Evolutionary conservation across 2,888 invertebrate species (phyloP).

Genomic region (Branchellion lobata): DNA sequence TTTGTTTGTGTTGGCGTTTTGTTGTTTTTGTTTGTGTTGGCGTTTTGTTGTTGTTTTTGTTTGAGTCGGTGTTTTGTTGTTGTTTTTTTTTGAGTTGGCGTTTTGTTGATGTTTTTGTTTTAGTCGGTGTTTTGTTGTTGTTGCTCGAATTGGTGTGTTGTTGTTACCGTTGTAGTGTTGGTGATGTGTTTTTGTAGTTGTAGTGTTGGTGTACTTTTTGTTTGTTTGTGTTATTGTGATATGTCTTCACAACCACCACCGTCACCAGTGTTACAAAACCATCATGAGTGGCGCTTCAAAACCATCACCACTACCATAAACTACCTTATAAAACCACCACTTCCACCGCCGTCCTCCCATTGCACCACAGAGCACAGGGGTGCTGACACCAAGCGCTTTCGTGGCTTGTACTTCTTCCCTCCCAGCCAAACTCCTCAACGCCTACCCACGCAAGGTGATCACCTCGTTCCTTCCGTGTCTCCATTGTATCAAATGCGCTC

Average conservation of each 20-base stretch:
- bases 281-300: no score
- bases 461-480: neutral
- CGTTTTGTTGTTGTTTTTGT: neutral
- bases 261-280: no score
- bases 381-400: conserved; percentile 13
- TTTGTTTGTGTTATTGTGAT: no score
- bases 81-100: neutral
- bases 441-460: conserved; percentile 33
- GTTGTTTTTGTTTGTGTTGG: neutral
- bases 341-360: neutral
- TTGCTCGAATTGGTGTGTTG: no score
- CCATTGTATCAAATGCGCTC: neutral
- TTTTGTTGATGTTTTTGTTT: no score
- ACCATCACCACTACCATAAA: no score
- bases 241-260: no score
- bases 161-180: no score
- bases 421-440: conserved; percentile 35
- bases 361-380: neutral
- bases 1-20: neutral
- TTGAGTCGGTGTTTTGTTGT: neutral
- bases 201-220: no score
- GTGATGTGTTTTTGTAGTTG: no score
- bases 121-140: no score
- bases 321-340: no score
- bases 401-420: conserved; percentile 13